These are phyloP conservation scores for Microplitis deprimator DNA, from an alignment of 2,888 invertebrate genomes.

Conservation along the genomic window DNA sequence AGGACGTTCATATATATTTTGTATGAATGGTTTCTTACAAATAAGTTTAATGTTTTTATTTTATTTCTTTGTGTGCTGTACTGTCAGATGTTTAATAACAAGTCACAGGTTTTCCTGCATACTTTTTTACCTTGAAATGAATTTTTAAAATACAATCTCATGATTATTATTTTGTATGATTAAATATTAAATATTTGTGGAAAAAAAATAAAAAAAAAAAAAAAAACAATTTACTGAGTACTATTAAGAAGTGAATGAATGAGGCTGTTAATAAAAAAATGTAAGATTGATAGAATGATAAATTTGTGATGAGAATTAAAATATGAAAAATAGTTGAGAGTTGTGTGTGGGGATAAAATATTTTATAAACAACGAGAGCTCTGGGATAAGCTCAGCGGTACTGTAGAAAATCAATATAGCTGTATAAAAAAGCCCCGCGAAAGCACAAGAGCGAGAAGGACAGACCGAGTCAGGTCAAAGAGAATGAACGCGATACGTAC, in stretches of 20 bases:
- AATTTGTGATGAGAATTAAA: neutral
- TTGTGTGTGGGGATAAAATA: conserved; percentile 37
- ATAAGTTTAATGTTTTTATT: neutral
- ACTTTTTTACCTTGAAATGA: conserved; percentile 1
- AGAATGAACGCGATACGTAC: conserved; percentile 3
- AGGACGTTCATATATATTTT: neutral
- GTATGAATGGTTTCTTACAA: conserved; percentile 5
- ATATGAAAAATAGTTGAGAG: neutral
- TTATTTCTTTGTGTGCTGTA: neutral
- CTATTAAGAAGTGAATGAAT: neutral
- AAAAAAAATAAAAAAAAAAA: neutral
- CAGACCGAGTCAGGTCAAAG: conserved; percentile 30
- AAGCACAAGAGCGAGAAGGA: conserved; percentile 28
- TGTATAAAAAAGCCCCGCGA: conserved; percentile 56
- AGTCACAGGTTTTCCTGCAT: neutral
- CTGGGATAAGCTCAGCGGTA: conserved; percentile 46
- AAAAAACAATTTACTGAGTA: neutral
- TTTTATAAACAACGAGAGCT: conserved; percentile 39
- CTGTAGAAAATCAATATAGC: conserved; percentile 59
- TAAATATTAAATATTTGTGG: neutral
- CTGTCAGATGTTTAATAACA: neutral
- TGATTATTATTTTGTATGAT: neutral
- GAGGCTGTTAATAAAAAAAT: neutral
- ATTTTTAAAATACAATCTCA: neutral
- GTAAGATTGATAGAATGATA: neutral